Base-by-base conservation (phyloP, 23 tunicate species). In the Trididemnum clinides region DNA sequence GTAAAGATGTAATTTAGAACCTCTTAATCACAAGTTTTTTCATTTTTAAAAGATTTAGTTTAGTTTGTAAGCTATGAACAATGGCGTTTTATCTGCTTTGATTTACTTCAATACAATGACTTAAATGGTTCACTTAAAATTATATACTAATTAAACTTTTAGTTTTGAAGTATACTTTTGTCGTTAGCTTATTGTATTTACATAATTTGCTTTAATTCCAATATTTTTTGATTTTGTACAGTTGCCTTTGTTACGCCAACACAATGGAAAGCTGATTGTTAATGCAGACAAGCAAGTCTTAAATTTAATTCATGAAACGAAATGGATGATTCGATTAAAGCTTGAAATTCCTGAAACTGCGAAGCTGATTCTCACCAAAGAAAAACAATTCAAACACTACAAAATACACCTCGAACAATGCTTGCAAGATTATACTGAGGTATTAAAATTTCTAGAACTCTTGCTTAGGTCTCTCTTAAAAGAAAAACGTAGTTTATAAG, bases 311-410 rank as follows among this genome's bases (percentile, higher is more conserved):
- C 90, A 91, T 33, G 97, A 91, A 82, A 23, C 97, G 30, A 91
- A 87, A 72, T 91, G 97, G 97, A 87, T 91, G 91, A 71, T 91
- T 62, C 65, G 97, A 51, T 64, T 91, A 91, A 87, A 91, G 50
- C 33, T 91, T 50, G 97, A 91, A 29, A 81, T 91, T n/a, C 97
- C 97, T n/a, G 88, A 87, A 1, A 90, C 91, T 6, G 97, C 97
- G 4, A 82, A 81, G 49, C 64, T 80, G 34, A 54, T 91, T 28
- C 80, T 91, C 25, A 12, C 63, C 64, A 65, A 72, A 51, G 97
- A 91, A 50, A 73, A 65, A 33, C 97, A 91, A 64, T 91, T 82
- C 82, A 91, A 91, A 57, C 63, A 87, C 19, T 91, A 87, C 77
- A 87, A 87, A 64, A 91, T 87, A 20, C 91, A 91, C 28, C 65